Base-by-base conservation (phyloP, 2,888 invertebrate species). In the Acanthosepion pharaonis region DNA sequence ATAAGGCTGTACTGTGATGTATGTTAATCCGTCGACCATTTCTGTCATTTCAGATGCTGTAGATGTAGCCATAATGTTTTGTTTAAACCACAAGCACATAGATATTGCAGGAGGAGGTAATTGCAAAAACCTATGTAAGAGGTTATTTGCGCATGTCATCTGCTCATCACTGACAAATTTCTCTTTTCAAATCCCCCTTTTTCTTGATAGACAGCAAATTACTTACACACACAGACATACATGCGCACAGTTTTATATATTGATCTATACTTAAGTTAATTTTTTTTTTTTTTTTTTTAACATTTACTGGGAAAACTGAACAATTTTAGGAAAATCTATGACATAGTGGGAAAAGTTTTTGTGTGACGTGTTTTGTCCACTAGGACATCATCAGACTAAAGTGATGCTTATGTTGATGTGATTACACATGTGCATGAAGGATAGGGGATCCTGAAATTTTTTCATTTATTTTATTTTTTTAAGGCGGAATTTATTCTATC, bases 1-100 rank as follows among this genome's bases (percentile, higher is more conserved):
- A 49, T 33, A 51, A 51, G 93, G 28, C 53, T n/a, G 20, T 93
- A 49, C 93, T 93, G 93, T 93, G 93, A 93, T 93, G 51, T 51
- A 49, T 93, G 93, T 93, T 93, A 93, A 93, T 93, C 28, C 93
- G n/a, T 93, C 11, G 93, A 93, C 51, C 93, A 53, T 93, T 93
- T 93, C 93, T 93, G 93, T 93, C 93, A 93, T 93, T 93, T 93
- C 93, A 93, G 93, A 28, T 93, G 93, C 93, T 93, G 93, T 93
- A 93, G 93, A 93, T 51, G 93, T 93, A 93, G 25, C 93, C 93
- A 93, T 93, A 53, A 93, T 93, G 93, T 93, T 51, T 93, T 93
- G 93, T 93, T 93, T 51, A 93, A 93, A 49, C 93, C 93, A 93
- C 93, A 93, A 93, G 93, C 93, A 93, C 93, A 93, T 93, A 93